These are phyloP conservation scores for Saturnia japonica DNA, from an alignment of 2,888 invertebrate genomes.

Conservation along the genomic window DNA sequence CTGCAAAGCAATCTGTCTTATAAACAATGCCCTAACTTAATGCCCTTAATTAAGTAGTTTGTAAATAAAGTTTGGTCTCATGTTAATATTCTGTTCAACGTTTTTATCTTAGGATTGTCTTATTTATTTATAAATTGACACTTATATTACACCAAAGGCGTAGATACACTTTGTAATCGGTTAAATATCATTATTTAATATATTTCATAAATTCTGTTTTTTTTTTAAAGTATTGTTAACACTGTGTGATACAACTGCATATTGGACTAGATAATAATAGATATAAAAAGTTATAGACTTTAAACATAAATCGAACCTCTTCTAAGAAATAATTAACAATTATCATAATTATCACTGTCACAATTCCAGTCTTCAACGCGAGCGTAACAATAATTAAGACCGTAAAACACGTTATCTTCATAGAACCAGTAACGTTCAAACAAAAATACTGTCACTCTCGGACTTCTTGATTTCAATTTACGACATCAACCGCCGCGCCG, in stretches of 20 bases:
- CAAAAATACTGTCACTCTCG: conserved; percentile 64
- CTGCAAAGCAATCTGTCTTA: conserved; percentile 1
- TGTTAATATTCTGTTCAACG: background rate
- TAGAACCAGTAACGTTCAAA: conserved; percentile 73
- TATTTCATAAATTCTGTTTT: too few species aligned
- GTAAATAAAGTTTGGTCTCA: background rate
- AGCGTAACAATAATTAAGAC: conserved; percentile 73
- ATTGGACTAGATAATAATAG: too few species aligned
- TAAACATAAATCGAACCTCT: conserved; percentile 27
- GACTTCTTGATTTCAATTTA: conserved; percentile 68
- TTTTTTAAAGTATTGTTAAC: too few species aligned
- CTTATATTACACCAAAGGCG: background rate
- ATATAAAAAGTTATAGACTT: conserved; percentile 1
- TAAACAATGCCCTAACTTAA: conserved; percentile 5
- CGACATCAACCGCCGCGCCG: conserved; percentile 47
- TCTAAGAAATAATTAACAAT: conserved; percentile 66
- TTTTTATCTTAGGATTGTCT: background rate
- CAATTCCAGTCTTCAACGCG: conserved; percentile 56
- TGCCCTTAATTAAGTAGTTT: background rate
- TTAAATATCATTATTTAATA: background rate
- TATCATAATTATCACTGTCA: conserved; percentile 73
- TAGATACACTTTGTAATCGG: background rate
- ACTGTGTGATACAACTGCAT: background rate
- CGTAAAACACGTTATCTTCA: conserved; percentile 70
- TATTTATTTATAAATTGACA: conserved; percentile 1